Base-by-base conservation (phyloP, 2,113 vertebrate species). In the Passer domesticus region DNA sequence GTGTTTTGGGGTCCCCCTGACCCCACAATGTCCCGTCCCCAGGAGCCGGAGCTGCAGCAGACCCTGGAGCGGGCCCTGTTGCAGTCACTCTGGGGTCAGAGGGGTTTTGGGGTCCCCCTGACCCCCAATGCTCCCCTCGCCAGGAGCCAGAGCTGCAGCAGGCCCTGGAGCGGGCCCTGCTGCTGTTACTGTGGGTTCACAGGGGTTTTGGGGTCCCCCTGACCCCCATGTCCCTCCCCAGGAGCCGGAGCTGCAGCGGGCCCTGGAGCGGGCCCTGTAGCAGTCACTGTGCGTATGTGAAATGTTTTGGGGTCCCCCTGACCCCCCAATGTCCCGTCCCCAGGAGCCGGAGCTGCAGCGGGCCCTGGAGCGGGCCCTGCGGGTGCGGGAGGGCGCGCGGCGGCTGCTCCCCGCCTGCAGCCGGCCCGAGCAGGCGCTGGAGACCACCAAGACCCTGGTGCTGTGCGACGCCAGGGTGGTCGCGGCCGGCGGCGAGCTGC, bases 391-490 rank as follows among this genome's bases (percentile, higher is more conserved):
- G 25, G 80, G 80, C 3, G 66, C 66, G 5, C 66, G 81, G 39
- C 27, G 68, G 17, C 27, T 55, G 3, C 81, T 46, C 68, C 81
- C 81, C 69, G 81, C 81, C 81, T 83, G 81, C 81, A 83, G 81
- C 81, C 81, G 81, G 11, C 81, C 81, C 49, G 81, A 83, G 81
- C 68, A 83, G 68, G 81, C 81, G 6, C 81, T 84, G 17, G 81
- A 84, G 81, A 84, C 81, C 81, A 84, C 81, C 81, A 84, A 84
- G 81, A 84, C 81, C 69, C 81, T 84, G 33, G 81, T 84, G 69
- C 69, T 84, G 69, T 84, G 81, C 59, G 81, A 84, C 2, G 81
- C 81, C 81, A 74, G 81, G 69, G 81, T 84, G 81, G 81, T 74
- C 4, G 81, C 82, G n/a, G 82, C 82, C 1, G 82, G 82, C 22